Conservation (phyloP, 1,140 invertebrate species). For the Babylonia areolata region DNA sequence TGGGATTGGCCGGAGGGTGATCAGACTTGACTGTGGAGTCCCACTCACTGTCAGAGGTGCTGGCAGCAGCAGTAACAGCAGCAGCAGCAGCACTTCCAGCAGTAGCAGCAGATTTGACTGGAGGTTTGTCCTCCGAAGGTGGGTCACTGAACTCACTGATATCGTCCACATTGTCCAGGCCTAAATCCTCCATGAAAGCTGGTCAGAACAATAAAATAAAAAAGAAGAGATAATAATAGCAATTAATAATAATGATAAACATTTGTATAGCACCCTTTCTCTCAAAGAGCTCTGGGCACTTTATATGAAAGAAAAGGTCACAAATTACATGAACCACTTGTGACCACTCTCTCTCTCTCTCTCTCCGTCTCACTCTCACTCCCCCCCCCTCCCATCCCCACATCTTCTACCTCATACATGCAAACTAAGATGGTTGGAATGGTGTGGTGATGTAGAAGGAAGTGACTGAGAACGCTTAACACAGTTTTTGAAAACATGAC, state of each 20-base stretch:
- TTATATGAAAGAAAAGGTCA: too few relatives aligned
- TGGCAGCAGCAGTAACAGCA: not conserved
- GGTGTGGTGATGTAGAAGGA: too few relatives aligned
- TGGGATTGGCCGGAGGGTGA: slow-evolving; percentile 29
- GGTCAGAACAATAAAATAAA: too few relatives aligned
- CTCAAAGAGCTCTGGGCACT: not conserved
- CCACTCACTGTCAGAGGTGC: slow-evolving; percentile 48
- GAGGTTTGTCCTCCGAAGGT: slow-evolving; percentile 14
- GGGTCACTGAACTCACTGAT: slow-evolving; percentile 53
- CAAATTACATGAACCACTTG: too few relatives aligned
- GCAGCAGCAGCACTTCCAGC: not conserved
- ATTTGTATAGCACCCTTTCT: too few relatives aligned
- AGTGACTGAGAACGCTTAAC: too few relatives aligned
- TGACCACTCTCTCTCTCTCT: not conserved
- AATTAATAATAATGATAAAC: too few relatives aligned
- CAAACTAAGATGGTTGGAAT: too few relatives aligned
- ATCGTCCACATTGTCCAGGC: slow-evolving; percentile 57
- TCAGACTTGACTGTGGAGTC: slow-evolving; percentile 49
- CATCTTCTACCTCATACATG: too few relatives aligned
- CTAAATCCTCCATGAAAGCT: slow-evolving; percentile 62
- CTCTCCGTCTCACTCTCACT: not conserved
- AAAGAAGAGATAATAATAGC: too few relatives aligned
- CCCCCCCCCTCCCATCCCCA: not conserved
- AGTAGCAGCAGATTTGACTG: not conserved
- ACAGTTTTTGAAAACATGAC: too few relatives aligned